Evolutionary conservation across 2,888 invertebrate genomes (phyloP).

Genomic region (Synanthedon myopaeformis): DNA sequence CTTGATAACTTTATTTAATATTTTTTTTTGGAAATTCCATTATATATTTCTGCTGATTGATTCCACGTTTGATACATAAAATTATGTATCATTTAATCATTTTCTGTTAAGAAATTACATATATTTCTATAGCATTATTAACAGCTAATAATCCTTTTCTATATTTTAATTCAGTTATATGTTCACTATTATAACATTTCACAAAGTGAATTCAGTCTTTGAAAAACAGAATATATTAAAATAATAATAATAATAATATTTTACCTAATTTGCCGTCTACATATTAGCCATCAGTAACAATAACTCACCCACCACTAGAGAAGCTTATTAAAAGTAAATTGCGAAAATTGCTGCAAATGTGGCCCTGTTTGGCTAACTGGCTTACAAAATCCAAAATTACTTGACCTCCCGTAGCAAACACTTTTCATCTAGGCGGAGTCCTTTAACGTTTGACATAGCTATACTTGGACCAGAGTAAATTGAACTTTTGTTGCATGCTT

Average conservation of each 20-base stretch:
- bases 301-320: slow-evolving; percentile 45
- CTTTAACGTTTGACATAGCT: slow-evolving; percentile 16
- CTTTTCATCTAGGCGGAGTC: slow-evolving; percentile 11
- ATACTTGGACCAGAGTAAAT: slow-evolving; percentile 15
- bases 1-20: too few relatives aligned
- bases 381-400: slow-evolving; percentile 29
- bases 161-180: too few relatives aligned
- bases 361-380: slow-evolving; percentile 51
- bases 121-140: too few relatives aligned
- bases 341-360: slow-evolving; percentile 68
- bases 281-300: slow-evolving; percentile 26
- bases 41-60: too few relatives aligned
- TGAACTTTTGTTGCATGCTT: slow-evolving; percentile 18
- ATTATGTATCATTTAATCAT: too few relatives aligned
- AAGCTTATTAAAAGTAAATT: slow-evolving; percentile 68
- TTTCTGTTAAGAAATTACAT: too few relatives aligned
- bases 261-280: slow-evolving; percentile 17
- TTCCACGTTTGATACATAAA: too few relatives aligned
- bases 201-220: too few relatives aligned
- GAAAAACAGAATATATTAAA: too few relatives aligned
- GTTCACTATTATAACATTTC: too few relatives aligned
- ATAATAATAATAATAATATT: background rate
- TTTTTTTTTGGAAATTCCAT: too few relatives aligned
- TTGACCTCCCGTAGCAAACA: slow-evolving; percentile 17
- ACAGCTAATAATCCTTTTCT: too few relatives aligned